Conservation (phyloP, 2,113 vertebrate genomes). For the Anarhynchus alexandrinus region DNA sequence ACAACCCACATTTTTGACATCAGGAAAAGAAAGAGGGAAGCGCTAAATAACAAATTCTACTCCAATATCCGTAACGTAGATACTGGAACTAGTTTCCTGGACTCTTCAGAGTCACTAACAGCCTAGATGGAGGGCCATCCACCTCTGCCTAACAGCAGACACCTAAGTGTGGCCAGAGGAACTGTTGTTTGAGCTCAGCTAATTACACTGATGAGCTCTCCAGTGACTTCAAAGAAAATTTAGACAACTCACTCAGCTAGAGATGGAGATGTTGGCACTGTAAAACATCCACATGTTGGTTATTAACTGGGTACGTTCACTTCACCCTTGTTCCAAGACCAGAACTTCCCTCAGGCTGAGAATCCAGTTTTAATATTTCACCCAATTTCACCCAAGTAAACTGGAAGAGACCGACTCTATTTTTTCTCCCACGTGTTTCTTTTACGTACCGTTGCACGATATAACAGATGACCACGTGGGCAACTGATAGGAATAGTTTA, state of each 20-base stretch:
- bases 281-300: not conserved
- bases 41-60: not conserved
- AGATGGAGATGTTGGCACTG: not conserved
- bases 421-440: accelerated
- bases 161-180: not conserved
- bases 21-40: not conserved
- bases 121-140: not conserved
- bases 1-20: not conserved
- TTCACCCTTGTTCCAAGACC: not conserved
- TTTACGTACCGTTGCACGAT: not conserved
- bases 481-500: not conserved
- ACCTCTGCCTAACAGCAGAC: not conserved
- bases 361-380: not conserved
- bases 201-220: not conserved
- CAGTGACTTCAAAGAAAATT: not conserved
- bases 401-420: no score
- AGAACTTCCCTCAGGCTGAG: not conserved
- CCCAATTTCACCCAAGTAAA: not conserved
- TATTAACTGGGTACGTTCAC: not conserved
- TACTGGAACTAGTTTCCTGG: not conserved
- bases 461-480: no score
- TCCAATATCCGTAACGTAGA: accelerated
- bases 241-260: not conserved
- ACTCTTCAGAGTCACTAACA: not conserved
- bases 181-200: not conserved